A percentile compares a stretch with the other conserved stretches of the same genome.
These are phyloP conservation scores for Yponomeuta sedellus DNA, from an alignment of 2,888 invertebrate genomes.

Conservation along the genomic window DNA sequence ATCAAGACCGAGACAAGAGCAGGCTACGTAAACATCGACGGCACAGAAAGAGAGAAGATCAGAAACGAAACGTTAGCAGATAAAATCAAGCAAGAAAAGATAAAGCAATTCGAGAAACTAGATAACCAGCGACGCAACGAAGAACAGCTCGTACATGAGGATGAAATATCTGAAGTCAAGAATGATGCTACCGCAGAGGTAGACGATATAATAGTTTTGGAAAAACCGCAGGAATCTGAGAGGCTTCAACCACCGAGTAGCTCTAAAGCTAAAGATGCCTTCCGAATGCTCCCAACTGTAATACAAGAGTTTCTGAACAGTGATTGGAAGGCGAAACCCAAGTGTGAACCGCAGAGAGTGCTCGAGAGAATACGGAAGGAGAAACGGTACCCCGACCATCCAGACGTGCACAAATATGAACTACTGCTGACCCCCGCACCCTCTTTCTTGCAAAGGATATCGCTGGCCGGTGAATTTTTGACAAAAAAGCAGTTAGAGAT, in stretches of 20 bases:
- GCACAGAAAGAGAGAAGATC: conserved; percentile 56
- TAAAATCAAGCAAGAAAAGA: not conserved
- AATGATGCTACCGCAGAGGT: conserved; percentile 41
- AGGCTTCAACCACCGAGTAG: conserved; percentile 47
- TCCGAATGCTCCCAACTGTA: conserved; percentile 72
- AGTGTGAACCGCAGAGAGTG: conserved; percentile 84
- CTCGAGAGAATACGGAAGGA: conserved; percentile 82
- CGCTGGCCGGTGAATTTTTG: conserved; percentile 86
- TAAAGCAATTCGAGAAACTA: not conserved
- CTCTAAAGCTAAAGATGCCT: conserved; percentile 49
- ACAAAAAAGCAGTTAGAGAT: conserved; percentile 59
- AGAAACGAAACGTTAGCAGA: conserved; percentile 51
- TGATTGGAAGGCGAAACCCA: conserved; percentile 65
- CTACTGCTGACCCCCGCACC: conserved; percentile 87
- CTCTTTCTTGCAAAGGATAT: conserved; percentile 86
- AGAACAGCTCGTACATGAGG: conserved; percentile 26
- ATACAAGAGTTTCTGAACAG: conserved; percentile 75
- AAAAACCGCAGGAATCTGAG: conserved; percentile 34
- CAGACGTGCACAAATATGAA: conserved; percentile 79
- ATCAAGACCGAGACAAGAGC: conserved; percentile 68
- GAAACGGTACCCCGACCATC: conserved; percentile 75
- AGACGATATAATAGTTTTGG: conserved; percentile 58
- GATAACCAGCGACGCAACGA: conserved; percentile 19
- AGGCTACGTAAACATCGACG: conserved; percentile 65
- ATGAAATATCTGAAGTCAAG: conserved; percentile 22